Conservation (phyloP, 2,888 invertebrate genomes). For the Campopleginae sp. region DNA sequence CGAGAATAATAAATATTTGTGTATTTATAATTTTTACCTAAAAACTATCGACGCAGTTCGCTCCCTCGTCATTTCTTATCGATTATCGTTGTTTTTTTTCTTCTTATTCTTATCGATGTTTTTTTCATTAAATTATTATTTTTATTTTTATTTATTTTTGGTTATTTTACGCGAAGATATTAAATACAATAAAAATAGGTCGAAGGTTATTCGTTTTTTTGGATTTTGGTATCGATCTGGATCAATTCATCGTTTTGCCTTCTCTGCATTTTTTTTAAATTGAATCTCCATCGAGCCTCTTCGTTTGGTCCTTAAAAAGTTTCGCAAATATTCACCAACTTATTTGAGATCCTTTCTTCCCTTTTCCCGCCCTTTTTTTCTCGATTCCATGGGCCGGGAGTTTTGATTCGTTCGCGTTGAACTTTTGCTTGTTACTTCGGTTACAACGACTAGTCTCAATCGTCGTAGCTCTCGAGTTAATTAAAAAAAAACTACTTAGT, state of each 20-base stretch:
- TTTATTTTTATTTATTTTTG: conserved; percentile 59
- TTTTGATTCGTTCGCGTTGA: neutral
- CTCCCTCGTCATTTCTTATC: conserved; percentile 2
- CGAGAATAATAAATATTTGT: conserved; percentile 45
- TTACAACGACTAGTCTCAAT: conserved; percentile 59
- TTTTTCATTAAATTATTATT: conserved; percentile 30
- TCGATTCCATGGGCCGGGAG: neutral
- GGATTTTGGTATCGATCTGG: conserved; percentile 43
- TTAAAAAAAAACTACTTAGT: conserved; percentile 58
- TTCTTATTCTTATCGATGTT: conserved; percentile 13
- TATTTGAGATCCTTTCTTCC: conserved; percentile 1
- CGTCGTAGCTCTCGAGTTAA: conserved; percentile 43
- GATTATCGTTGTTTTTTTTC: conserved; percentile 27
- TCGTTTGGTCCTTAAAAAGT: conserved; percentile 14
- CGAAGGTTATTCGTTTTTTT: conserved; percentile 44
- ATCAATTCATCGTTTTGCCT: neutral
- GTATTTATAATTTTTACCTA: neutral
- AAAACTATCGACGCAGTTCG: conserved; percentile 40
- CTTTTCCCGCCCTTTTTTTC: neutral
- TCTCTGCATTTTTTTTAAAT: neutral
- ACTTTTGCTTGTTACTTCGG: conserved; percentile 24
- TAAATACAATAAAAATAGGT: conserved; percentile 70
- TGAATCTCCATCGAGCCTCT: neutral
- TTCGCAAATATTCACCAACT: neutral
- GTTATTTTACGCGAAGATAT: conserved; percentile 66